Evolutionary conservation across 92 coral and sea anemone genomes (phyloP).

Genomic region (Porites divaricata): DNA sequence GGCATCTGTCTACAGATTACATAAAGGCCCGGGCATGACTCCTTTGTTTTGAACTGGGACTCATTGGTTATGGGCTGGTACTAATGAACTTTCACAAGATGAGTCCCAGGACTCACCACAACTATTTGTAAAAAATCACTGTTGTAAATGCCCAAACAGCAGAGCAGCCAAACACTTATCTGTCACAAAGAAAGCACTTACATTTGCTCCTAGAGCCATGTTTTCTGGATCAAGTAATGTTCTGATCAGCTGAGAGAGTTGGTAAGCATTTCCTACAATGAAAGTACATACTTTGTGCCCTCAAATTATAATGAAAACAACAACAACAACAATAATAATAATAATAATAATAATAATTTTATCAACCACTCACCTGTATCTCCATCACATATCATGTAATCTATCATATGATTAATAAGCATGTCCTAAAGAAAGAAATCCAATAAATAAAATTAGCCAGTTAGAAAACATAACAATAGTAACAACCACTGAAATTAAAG

Average conservation of each 20-base stretch:
- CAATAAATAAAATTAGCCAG: not conserved
- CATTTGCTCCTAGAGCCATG: constrained; percentile 99
- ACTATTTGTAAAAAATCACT: too few species aligned
- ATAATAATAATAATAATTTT: too few species aligned
- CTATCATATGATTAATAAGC: constrained; percentile 88
- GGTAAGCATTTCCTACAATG: constrained; percentile 87
- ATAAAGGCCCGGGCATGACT: too few species aligned
- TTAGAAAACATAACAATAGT: too few species aligned
- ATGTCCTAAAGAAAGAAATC: constrained; percentile 66
- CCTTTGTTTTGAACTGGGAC: too few species aligned
- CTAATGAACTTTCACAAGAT: too few species aligned
- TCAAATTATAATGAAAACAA: not conserved
- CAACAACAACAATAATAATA: not conserved
- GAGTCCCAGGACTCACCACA: too few species aligned
- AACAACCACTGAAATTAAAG: too few species aligned
- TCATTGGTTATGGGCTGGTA: too few species aligned
- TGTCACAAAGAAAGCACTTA: constrained; percentile 50
- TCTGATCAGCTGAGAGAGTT: constrained; percentile 90
- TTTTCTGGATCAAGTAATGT: constrained; percentile 96
- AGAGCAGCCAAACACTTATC: not conserved
- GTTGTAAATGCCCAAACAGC: too few species aligned
- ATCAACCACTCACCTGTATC: constrained; percentile 69
- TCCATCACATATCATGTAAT: constrained; percentile 92
- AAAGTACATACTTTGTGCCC: not conserved
- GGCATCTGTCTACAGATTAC: too few species aligned